Conservation (phyloP, 2,113 vertebrate genomes). For the Psittacula cyanocephala region DNA sequence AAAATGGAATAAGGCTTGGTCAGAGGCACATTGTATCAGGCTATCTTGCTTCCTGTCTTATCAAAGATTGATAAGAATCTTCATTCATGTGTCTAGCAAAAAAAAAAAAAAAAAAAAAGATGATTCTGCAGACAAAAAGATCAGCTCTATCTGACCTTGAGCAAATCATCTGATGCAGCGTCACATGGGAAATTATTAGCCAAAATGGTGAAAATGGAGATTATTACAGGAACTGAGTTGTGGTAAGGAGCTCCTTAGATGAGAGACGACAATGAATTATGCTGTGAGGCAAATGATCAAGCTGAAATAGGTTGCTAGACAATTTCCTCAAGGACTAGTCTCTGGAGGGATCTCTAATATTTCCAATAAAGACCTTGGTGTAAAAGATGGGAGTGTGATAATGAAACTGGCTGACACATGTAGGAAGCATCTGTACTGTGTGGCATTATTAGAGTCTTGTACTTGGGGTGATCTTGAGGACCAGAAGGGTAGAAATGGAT, state of each 20-base stretch:
- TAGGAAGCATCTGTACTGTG: not conserved
- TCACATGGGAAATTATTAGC: slow-evolving; percentile 28
- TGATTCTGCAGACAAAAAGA: slow-evolving; percentile 10
- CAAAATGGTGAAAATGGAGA: slow-evolving; percentile 10
- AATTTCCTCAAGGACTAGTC: slow-evolving; percentile 26
- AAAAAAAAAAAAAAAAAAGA: not conserved
- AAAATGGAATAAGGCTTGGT: not conserved
- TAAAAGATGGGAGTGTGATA: not conserved
- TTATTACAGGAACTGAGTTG: slow-evolving; percentile 19
- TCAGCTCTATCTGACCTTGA: slow-evolving; percentile 36
- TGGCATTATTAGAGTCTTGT: not conserved
- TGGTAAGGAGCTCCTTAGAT: slow-evolving; percentile 4
- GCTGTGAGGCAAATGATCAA: slow-evolving; percentile 28
- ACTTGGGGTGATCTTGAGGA: not conserved
- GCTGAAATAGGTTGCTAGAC: not conserved
- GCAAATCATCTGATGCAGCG: not conserved
- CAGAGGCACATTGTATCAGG: not conserved
- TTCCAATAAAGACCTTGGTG: not conserved
- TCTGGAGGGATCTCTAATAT: slow-evolving; percentile 1
- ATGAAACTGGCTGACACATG: not conserved
- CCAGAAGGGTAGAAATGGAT: not conserved
- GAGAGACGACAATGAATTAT: slow-evolving; percentile 6
- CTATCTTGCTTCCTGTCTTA: not conserved
- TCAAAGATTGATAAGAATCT: slow-evolving; percentile 22
- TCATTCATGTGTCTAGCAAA: not conserved